Percentiles rank a stretch among this genome's conserved stretches.
These are phyloP conservation scores for Drosophila cracens DNA, from an alignment of 2,888 invertebrate species.

Conservation along the genomic window DNA sequence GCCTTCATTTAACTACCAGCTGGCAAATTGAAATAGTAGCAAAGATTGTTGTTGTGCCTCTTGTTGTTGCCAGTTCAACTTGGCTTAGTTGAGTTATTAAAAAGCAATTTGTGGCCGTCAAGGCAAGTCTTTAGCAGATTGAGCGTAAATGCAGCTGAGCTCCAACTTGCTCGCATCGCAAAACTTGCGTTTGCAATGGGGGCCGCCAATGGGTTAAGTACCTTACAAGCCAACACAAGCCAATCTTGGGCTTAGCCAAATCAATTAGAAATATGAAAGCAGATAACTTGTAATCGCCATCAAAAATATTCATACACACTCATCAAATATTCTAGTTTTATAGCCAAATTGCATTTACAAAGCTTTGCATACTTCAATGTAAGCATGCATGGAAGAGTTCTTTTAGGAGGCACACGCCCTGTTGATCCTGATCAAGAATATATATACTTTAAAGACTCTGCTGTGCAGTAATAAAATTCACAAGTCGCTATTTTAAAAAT, in stretches of 20 bases:
- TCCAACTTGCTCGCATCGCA: constrained; percentile 48
- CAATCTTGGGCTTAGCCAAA: constrained; percentile 17
- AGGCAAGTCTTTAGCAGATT: constrained; percentile 74
- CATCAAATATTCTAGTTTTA: background rate
- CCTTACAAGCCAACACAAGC: constrained; percentile 18
- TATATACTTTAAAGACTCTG: no score
- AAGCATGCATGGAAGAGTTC: background rate
- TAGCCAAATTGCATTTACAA: background rate
- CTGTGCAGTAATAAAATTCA: background rate
- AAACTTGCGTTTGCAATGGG: constrained; percentile 27
- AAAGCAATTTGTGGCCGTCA: constrained; percentile 78
- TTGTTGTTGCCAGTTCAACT: constrained; percentile 50
- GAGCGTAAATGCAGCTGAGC: constrained; percentile 74
- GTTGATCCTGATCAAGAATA: background rate
- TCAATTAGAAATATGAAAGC: constrained; percentile 16
- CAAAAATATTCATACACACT: background rate
- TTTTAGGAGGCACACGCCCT: background rate
- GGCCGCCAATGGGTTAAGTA: constrained; percentile 24
- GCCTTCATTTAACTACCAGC: constrained; percentile 77
- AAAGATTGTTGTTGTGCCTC: constrained; percentile 44
- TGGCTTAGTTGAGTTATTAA: constrained; percentile 79
- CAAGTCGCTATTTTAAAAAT: background rate
- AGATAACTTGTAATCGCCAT: background rate
- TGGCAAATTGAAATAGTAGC: constrained; percentile 62
- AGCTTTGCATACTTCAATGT: background rate